Evolutionary conservation across 2,113 vertebrate genomes (phyloP), one percentile per base, ranked within the genome.

Genomic region (Sitta europaea): DNA sequence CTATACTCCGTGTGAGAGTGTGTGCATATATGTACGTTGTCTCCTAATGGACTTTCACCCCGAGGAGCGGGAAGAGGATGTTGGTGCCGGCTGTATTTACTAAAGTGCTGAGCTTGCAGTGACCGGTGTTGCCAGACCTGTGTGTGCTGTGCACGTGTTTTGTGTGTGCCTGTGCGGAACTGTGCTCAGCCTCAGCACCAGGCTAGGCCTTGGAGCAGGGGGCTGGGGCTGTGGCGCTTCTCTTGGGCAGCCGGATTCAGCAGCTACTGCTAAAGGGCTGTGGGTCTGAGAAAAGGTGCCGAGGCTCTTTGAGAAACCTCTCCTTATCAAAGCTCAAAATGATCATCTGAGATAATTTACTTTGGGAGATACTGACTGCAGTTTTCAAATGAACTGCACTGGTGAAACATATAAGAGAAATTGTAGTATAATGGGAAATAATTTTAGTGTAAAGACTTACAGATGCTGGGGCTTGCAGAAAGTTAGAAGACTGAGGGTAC

Each of bases 21-120:
- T 6, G 28, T 2, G 35, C 23, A 1, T 28, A 1, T 12, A 3
- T 0, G 8, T 35, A 2, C 1, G 0, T 24, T 1, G 13, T 76
- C 36, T 59, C 36, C 45, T 36, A 1, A 29, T 62, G 92, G n/a
- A 86, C 87, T 91, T 84, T 65, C 10, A 36, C 68, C 72, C 43
- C 22, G 10, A 51, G 54, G 24, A 85, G 35, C 29, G 12, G 67
- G 35, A 72, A 35, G 61, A 28, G 54, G 43, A 59, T 13, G 24
- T 33, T 12, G 45, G 24, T 93, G 80, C 84, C 2, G 54, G 61
- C 72, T 33, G 12, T 78, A 22, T 88, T 94, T 63, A 36, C 47
- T 0, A 0, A 35, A 45, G 74, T 65, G 75, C 80, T 73, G 84
- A 63, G 84, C 55, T 86, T 50, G 54, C 7, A 3, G 12, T 55